phyloP scores from a whole-genome alignment of 1,140 invertebrate genomes.

The Camponotus pennsylvanicus region DNA sequence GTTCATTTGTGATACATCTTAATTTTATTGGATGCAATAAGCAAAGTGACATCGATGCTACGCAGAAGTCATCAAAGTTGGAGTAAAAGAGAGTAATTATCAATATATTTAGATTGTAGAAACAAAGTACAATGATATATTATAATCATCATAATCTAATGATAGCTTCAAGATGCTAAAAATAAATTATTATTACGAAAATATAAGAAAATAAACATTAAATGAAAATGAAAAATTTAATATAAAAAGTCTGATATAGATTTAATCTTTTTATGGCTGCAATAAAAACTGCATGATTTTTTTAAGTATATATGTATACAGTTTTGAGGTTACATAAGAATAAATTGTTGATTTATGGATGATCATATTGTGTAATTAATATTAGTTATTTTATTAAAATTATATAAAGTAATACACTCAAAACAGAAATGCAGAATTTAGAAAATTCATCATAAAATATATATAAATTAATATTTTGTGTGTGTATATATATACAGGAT shows the following conservation, averaged over 20 bases:
- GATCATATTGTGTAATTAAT: no score
- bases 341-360: not conserved
- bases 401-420: not conserved
- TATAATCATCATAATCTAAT: not conserved
- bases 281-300: not conserved
- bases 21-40: not conserved
- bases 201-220: not conserved
- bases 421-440: not conserved
- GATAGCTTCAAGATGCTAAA: not conserved
- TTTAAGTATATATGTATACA: not conserved
- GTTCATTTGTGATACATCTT: not conserved
- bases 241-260: not conserved
- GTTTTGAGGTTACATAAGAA: not conserved
- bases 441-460: not conserved
- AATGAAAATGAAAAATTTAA: not conserved
- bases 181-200: slow-evolving; percentile 7
- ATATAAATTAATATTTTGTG: not conserved
- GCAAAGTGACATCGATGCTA: not conserved
- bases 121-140: slow-evolving; percentile 2
- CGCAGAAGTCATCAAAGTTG: not conserved
- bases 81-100: not conserved
- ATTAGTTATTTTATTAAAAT: no score
- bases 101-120: not conserved
- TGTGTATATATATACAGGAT: no score
- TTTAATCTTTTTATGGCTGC: not conserved